Conservation (phyloP, 2,797 vertebrate genomes). For the Trachops cirrhosus region DNA sequence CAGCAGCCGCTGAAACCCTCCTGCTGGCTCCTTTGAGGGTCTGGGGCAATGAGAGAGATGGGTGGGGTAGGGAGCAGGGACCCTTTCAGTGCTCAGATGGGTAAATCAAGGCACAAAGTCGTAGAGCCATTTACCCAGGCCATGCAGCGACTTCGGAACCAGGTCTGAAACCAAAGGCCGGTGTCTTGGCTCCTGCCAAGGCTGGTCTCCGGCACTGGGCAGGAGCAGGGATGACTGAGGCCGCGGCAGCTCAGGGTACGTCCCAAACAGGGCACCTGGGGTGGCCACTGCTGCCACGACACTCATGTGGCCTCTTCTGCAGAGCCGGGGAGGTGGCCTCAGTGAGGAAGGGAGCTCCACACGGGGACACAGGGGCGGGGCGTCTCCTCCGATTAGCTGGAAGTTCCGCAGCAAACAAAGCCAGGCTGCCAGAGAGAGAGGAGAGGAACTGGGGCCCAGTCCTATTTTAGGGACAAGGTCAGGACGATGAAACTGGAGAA, state of each 20-base stretch:
- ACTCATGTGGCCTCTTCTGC: not conserved
- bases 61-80: not conserved
- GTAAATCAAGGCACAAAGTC: not conserved
- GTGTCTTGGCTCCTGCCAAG: not conserved
- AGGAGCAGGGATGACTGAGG: not conserved
- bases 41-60: not conserved
- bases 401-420: not conserved
- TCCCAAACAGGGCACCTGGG: not conserved
- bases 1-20: not conserved
- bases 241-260: fast-evolving
- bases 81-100: not conserved
- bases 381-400: fast-evolving
- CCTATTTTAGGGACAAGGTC: not conserved
- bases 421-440: fast-evolving
- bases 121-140: fast-evolving
- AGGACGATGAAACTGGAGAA: not conserved
- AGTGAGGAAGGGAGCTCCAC: not conserved
- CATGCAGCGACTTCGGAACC: not conserved
- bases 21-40: not conserved
- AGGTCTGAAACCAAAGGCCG: not conserved
- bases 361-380: fast-evolving
- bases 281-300: fast-evolving
- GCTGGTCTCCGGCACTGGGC: not conserved
- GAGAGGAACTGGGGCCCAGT: not conserved
- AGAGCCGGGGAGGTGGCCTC: not conserved